Conservation (phyloP, 2,888 invertebrate species). For the Cephus pulcher region DNA sequence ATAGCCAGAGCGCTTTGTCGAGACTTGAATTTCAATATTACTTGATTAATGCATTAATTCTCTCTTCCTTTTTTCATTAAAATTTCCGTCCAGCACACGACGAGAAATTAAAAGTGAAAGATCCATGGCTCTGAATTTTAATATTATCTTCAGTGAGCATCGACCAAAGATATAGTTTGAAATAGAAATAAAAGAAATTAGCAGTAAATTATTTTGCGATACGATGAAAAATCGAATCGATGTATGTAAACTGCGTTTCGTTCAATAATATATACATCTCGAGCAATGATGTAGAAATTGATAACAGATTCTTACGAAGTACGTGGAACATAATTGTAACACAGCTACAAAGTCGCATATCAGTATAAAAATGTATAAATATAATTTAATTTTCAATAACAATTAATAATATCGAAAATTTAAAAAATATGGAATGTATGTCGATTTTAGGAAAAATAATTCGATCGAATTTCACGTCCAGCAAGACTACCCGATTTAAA, state of each 20-base stretch:
- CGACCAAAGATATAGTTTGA: conserved; percentile 8
- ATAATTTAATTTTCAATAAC: not conserved
- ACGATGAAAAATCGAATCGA: not conserved
- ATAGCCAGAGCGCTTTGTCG: not conserved
- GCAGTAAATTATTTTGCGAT: not conserved
- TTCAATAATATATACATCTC: not conserved
- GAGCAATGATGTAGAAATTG: not conserved
- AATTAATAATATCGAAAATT: not conserved
- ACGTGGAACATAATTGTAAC: not conserved
- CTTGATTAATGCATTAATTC: not conserved
- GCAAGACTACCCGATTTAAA: not conserved
- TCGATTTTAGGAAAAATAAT: not conserved
- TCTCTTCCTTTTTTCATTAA: not conserved
- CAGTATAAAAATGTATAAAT: not conserved
- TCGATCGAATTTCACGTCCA: not conserved
- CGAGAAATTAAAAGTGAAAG: not conserved
- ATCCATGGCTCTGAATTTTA: not conserved
- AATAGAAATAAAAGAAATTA: not conserved
- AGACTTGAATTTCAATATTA: not conserved
- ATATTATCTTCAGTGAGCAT: not conserved
- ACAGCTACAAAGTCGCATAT: not conserved
- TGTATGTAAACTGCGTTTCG: not conserved
- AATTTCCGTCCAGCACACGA: not conserved
- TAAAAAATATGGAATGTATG: not conserved
- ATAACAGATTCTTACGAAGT: not conserved